Percentiles rank a stretch among this genome's conserved stretches.
These are phyloP conservation scores for Trichogramma dendrolimi DNA, from an alignment of 2,888 invertebrate genomes.

Conservation along the genomic window DNA sequence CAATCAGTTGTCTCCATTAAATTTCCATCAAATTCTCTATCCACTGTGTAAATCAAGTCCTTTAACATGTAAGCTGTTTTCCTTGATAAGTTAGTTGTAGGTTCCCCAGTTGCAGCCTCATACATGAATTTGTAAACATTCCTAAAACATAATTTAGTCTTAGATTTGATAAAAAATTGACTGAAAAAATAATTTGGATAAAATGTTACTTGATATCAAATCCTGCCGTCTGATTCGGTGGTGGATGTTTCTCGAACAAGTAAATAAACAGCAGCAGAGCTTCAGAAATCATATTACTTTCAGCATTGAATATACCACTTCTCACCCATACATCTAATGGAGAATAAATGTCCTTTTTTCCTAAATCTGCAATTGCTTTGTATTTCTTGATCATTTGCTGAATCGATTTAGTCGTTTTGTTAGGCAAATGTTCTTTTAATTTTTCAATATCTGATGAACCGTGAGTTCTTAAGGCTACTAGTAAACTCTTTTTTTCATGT, in stretches of 20 bases:
- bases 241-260: conserved; percentile 42
- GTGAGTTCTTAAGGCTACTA: conserved; percentile 38
- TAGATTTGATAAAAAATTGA: conserved; percentile 2
- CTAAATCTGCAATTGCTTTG: conserved; percentile 31
- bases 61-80: conserved; percentile 24
- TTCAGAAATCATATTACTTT: conserved; percentile 36
- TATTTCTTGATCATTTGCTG: conserved; percentile 38
- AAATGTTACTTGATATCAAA: conserved; percentile 35
- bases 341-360: conserved; percentile 18
- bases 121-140: conserved; percentile 42
- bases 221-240: conserved; percentile 35
- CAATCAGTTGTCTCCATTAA: conserved; percentile 25
- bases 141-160: conserved; percentile 33
- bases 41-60: conserved; percentile 30
- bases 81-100: conserved; percentile 30
- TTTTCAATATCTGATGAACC: conserved; percentile 36
- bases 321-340: conserved; percentile 38
- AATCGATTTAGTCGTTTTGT: conserved; percentile 34
- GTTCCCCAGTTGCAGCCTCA: conserved; percentile 32
- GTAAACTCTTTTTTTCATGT: conserved; percentile 36
- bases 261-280: conserved; percentile 42
- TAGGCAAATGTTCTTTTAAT: conserved; percentile 30
- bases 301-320: conserved; percentile 34
- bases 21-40: conserved; percentile 33
- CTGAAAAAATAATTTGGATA: conserved; percentile 4